Conservation (phyloP, 2,888 invertebrate species). For the Magallana nippona region DNA sequence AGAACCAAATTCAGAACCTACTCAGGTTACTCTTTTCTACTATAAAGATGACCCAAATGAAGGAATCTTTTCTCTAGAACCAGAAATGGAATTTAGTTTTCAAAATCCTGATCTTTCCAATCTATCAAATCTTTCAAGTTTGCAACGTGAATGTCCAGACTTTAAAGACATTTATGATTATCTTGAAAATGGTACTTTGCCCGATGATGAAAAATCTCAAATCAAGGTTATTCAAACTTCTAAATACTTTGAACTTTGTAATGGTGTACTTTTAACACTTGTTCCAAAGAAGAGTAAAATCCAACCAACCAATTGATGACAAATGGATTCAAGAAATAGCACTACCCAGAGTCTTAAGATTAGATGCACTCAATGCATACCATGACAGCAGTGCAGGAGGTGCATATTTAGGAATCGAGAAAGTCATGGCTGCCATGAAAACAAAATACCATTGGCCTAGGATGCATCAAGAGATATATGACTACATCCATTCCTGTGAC, state of each 20-base stretch:
- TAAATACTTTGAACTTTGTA: slow-evolving; percentile 26
- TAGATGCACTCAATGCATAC: slow-evolving; percentile 38
- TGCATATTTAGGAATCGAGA: slow-evolving; percentile 41
- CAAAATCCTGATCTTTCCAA: neutral
- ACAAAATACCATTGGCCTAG: slow-evolving; percentile 55
- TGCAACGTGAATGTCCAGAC: slow-evolving; percentile 28
- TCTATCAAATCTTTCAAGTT: neutral
- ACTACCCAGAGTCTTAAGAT: neutral
- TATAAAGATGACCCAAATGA: neutral
- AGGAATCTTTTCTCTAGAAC: slow-evolving; percentile 3
- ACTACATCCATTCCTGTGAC: slow-evolving; percentile 42
- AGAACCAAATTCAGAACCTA: neutral
- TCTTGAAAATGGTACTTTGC: neutral
- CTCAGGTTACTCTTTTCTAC: slow-evolving; percentile 9
- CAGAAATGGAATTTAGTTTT: neutral
- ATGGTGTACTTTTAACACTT: slow-evolving; percentile 40
- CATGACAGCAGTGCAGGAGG: slow-evolving; percentile 47
- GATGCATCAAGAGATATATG: slow-evolving; percentile 53
- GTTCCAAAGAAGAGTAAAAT: slow-evolving; percentile 40
- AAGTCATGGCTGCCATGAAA: slow-evolving; percentile 39
- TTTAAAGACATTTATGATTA: slow-evolving; percentile 16
- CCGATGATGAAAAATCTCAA: neutral
- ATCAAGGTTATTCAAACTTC: neutral
- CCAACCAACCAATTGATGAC: neutral
- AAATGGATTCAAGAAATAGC: neutral